Evolutionary conservation across 2,888 invertebrate species (phyloP), one percentile per base, ranked within the genome.

Genomic region (Onthophagus sagittarius): DNA sequence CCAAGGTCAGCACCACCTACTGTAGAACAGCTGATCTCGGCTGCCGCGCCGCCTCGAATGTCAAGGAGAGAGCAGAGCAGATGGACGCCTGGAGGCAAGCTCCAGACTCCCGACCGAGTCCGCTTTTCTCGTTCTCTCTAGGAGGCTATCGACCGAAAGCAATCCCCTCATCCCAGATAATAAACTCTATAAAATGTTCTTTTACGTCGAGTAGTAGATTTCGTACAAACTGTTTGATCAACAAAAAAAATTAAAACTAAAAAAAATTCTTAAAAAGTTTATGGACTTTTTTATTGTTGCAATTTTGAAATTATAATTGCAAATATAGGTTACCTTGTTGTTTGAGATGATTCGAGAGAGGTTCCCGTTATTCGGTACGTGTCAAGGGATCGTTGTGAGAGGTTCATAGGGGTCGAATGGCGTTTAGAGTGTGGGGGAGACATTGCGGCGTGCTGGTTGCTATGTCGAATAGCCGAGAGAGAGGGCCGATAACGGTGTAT

Each of bases 381-480:
- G 39, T 53, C 62, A 15, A 39, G 39, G 53, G 15, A 2, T 31
- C 23, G 62, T 39, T 15, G 39, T 13, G 23, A 6, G 33, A 32
- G 73, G 67, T 63, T 73, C 23, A 70, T 70, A 64, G 71, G 67
- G 72, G 69, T 70, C 72, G 72, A 15, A 15, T 15, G 13, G 64
- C 23, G 23, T 23, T 23, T 39, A 23, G 53, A 53, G 7, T 53
- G 39, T 11, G 39, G 39, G 39, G 39, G 39, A 7, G 39, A 11
- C 39, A 53, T 53, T 53, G 39, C 39, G 39, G 39, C 39, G 39
- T 53, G 39, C 39, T 11, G 39, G 39, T 53, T 53, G 39, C 39
- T 11, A 11, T 11, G 39, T 53, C 39, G 39, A 53, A 53, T 53
- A 53, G 39, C 39, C 7, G 39, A 11, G 9, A 62, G 13, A 53